Base-by-base conservation (phyloP, 2,797 vertebrate species). In the Hydrolagus colliei region DNA sequence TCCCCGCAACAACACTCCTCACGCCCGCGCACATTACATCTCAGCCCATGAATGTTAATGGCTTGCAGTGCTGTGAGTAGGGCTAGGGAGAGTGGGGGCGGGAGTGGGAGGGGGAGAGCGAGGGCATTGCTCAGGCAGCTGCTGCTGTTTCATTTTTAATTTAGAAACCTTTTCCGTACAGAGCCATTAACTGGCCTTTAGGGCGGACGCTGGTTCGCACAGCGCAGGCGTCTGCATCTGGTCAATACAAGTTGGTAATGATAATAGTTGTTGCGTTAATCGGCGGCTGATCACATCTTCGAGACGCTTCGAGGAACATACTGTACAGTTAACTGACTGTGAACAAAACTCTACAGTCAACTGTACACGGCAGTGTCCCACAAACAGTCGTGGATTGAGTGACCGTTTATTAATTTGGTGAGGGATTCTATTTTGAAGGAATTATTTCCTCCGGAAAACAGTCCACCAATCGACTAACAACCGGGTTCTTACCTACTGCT, bases 31-130 rank as follows among this genome's bases (percentile, higher is more conserved):
- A 84, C 8, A 71, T 63, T 63, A 71, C 65, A 10, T 41, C 71
- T 84, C 79, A 84, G 79, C 65, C 79, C 79, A 71, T 84, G 79
- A 71, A 84, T 84, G 79, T 84, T 84, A 84, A 84, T 35, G 71
- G 65, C 22, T 35, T 71, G 32, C 35, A 71, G 18, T 84, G 79
- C 79, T 68, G 79, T 63, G 11, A 41, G 35, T 65, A 27, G 79
- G 68, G 67, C 27, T 27, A 35, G 67, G 18, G 79, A 84, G 65
- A 27, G 18, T 63, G 62, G 68, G 65, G 65, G 18, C 67, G 79
- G 65, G 79, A 84, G 67, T 27, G 79, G 65, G 79, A 84, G 67
- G 67, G 67, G 35, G 79, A 84, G 65, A 27, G 18, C 67, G 62
- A 84, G 65, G 65, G 18, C 67, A 79, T 80, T 80, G 63, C n/a